Evolutionary conservation across 2,797 vertebrate species (phyloP), one percentile per base, ranked within the genome.

Genomic region (Hybognathus amarus): DNA sequence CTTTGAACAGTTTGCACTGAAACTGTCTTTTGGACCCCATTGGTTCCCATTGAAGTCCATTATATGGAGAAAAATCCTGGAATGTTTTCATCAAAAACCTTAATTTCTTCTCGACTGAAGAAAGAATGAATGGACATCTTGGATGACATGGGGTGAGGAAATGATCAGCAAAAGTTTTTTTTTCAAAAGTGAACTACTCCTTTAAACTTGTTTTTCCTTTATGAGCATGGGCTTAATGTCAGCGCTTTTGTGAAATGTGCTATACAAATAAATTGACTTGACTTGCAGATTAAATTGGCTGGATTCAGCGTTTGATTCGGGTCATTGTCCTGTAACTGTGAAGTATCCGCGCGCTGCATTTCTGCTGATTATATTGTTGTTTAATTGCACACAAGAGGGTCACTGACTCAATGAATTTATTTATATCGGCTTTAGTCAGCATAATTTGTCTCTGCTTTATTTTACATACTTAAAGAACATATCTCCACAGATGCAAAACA

Each of bases 281-380:
- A 36, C 30, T 73, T 74, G 6, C 47, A 36, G 71, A 74, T 18
- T 76, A 24, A 22, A 59, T 27, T 15, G 38, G n/a, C 1, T 61
- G 38, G 24, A 47, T 18, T 8, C 27, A 22, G 18, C 6, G 0
- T 63, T 59, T 30, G 24, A 66, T 59, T 40, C 11, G 1, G 30
- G 30, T 74, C 71, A 4, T 12, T 74, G 50, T 36, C 33, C 20
- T 40, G 33, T 24, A n/a, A 15, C 15, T 76, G 27, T 78, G 42
- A 67, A 36, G 27, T 20, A 67, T n/a, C 45, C 67, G 20, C 45
- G 6, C 4, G 1, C 18, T 50, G 40, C 18, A 47, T 67, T 77
- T 77, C 38, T 77, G 76, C 76, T 64, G 59, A 77, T 77, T 27
- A 33, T 11, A 77, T 30, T 61, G 38, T 47, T 47, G 59, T 33